These are phyloP conservation scores for Isurus oxyrinchus DNA, from an alignment of 2,113 vertebrate species.

Conservation along the genomic window DNA sequence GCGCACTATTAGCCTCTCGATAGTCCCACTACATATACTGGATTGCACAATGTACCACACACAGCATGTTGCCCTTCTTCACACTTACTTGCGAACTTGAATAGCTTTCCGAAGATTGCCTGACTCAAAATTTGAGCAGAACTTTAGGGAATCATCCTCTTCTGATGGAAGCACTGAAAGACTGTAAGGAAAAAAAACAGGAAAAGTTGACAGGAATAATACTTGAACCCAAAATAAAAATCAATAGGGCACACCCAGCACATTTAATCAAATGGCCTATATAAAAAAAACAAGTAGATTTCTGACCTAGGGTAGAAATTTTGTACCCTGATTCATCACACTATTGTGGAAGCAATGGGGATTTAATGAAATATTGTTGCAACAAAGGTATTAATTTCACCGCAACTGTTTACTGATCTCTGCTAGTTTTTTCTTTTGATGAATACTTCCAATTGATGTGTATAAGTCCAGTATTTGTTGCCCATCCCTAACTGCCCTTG, in stretches of 20 bases:
- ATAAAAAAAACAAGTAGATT: background rate
- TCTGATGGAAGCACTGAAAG: conserved; percentile 39
- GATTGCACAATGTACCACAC: background rate
- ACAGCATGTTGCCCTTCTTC: background rate
- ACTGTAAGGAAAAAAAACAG: background rate
- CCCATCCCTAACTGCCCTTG: too few relatives aligned
- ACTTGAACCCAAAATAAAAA: background rate
- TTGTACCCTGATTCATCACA: background rate
- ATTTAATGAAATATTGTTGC: background rate
- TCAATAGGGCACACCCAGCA: background rate
- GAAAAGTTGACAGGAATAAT: background rate
- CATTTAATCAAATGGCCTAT: background rate
- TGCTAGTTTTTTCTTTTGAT: too few relatives aligned
- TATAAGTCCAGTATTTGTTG: too few relatives aligned
- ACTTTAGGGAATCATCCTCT: conserved; percentile 56
- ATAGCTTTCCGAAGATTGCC: conserved; percentile 84
- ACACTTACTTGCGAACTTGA: conserved; percentile 73
- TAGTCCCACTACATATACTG: background rate
- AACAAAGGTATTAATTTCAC: background rate
- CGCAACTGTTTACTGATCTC: background rate
- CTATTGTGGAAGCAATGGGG: background rate
- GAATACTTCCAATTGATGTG: too few relatives aligned
- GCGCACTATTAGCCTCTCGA: background rate
- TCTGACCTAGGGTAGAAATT: background rate
- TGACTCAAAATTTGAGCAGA: conserved; percentile 80